These are phyloP conservation scores for Marronus borbonicus DNA, from an alignment of 2,888 invertebrate species.

Conservation along the genomic window DNA sequence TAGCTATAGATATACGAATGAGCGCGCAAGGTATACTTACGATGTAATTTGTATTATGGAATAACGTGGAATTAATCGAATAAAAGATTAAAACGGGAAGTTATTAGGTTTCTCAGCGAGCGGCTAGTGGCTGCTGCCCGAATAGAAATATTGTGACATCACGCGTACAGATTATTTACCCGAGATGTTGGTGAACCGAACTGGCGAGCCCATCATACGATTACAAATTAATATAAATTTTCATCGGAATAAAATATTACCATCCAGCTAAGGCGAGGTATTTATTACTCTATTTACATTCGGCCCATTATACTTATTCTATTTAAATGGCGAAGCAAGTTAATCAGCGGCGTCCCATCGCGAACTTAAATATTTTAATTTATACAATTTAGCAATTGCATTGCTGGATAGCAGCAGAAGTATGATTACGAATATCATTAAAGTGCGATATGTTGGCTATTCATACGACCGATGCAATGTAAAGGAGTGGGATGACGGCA, in stretches of 20 bases:
- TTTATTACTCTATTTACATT: conserved; percentile 46
- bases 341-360: conserved; percentile 35
- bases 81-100: conserved; percentile 52
- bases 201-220: conserved; percentile 16
- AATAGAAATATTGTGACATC: conserved; percentile 51
- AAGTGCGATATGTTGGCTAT: conserved; percentile 7
- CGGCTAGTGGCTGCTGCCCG: conserved; percentile 32
- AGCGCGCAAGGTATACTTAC: background rate
- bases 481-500: background rate
- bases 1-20: conserved; percentile 25
- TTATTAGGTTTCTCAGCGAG: conserved; percentile 52
- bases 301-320: conserved; percentile 28
- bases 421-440: conserved; percentile 14
- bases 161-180: conserved; percentile 38
- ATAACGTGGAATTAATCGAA: conserved; percentile 51
- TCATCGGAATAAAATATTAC: conserved; percentile 39
- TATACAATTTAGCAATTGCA: conserved; percentile 35
- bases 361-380: conserved; percentile 40
- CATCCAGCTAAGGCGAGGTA: conserved; percentile 38
- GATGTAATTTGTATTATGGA: conserved; percentile 45
- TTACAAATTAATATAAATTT: conserved; percentile 43
- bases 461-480: background rate
- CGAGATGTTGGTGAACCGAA: conserved; percentile 35
- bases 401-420: conserved; percentile 9
- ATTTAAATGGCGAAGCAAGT: conserved; percentile 29